Percentiles rank a stretch among this genome's conserved stretches.
Evolutionary conservation across 2,797 vertebrate species (phyloP).

Genomic region (Eulemur rubriventer): DNA sequence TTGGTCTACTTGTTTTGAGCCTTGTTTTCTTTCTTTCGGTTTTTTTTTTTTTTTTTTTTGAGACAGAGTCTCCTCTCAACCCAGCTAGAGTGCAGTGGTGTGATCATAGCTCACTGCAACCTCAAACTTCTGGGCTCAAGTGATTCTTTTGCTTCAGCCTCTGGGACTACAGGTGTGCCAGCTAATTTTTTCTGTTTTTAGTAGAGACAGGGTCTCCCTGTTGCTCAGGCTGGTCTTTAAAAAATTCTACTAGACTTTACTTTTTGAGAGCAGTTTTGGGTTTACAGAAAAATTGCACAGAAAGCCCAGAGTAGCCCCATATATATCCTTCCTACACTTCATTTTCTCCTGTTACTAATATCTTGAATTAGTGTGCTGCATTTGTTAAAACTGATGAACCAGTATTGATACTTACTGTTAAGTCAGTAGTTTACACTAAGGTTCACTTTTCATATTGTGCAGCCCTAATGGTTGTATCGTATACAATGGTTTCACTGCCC

Average conservation of each 20-base stretch:
- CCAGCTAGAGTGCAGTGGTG: not conserved
- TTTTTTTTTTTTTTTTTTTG: not conserved
- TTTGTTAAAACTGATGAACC: not conserved
- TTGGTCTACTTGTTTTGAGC: not conserved
- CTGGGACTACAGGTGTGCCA: not conserved
- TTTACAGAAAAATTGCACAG: constrained; percentile 19
- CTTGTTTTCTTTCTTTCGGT: not conserved
- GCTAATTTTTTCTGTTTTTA: not conserved
- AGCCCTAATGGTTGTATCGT: not conserved
- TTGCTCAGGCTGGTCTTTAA: not conserved
- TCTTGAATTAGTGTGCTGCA: not conserved
- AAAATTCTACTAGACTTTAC: not conserved
- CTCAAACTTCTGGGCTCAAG: not conserved
- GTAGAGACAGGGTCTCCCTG: not conserved
- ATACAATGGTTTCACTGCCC: not conserved
- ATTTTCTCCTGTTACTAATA: not conserved
- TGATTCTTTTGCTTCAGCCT: not conserved
- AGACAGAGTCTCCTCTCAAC: not conserved
- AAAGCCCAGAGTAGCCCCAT: not conserved
- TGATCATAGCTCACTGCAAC: not conserved
- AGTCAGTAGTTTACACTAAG: not conserved
- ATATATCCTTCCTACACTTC: not conserved
- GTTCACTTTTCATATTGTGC: not conserved
- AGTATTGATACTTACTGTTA: not conserved
- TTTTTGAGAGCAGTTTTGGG: constrained; percentile 26